These are phyloP conservation scores for Malaclemys terrapin DNA, from an alignment of 2,113 vertebrate genomes.

Conservation along the genomic window DNA sequence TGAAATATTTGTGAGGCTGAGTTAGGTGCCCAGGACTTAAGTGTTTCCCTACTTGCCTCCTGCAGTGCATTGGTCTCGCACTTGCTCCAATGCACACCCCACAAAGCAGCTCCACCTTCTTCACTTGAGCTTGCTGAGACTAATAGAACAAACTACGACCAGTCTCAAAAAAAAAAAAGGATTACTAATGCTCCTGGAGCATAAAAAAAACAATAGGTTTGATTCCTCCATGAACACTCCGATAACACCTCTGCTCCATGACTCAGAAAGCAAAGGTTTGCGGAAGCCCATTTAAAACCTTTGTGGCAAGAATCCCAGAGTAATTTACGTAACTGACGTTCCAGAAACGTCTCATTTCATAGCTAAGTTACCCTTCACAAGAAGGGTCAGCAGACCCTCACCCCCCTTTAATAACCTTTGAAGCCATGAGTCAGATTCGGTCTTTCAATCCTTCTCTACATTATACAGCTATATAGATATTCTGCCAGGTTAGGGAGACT, in stretches of 20 bases:
- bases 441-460: fast-evolving
- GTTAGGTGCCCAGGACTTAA: background rate
- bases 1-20: fast-evolving
- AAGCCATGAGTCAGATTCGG: fast-evolving
- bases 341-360: constrained; percentile 73
- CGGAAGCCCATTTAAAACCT: constrained; percentile 64
- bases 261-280: constrained; percentile 72
- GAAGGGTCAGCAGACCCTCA: constrained; percentile 1
- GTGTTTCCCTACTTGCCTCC: background rate
- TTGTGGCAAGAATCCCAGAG: constrained; percentile 79
- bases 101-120: background rate
- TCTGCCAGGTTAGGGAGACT: background rate
- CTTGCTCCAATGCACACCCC: fast-evolving
- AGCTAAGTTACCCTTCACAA: constrained; percentile 23
- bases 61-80: background rate
- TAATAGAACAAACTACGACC: background rate
- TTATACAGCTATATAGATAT: fast-evolving
- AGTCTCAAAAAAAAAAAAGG: background rate
- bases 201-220: background rate
- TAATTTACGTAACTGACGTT: constrained; percentile 78
- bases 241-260: constrained; percentile 63
- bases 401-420: background rate
- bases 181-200: fast-evolving
- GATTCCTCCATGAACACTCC: background rate
- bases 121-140: background rate